phyloP scores from a whole-genome alignment of 1,140 invertebrate species.

The Cephus cinctus region DNA sequence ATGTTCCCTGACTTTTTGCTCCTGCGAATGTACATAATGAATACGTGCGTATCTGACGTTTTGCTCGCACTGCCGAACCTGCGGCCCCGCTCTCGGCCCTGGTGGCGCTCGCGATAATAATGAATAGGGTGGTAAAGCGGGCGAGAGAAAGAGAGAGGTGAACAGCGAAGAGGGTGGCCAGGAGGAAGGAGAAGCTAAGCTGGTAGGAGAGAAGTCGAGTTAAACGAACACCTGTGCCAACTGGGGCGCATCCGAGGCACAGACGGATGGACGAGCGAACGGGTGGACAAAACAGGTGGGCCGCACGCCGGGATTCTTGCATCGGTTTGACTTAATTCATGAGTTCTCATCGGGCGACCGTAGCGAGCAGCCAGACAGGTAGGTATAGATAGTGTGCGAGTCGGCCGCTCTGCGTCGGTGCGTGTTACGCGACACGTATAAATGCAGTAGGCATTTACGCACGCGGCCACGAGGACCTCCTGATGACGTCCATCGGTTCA shows the following conservation, averaged over 20 bases:
- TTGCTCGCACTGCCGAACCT: too few relatives aligned
- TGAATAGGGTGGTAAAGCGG: slow-evolving; percentile 20
- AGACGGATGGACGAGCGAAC: slow-evolving; percentile 25
- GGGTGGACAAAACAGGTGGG: slow-evolving; percentile 46
- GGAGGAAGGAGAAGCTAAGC: too few relatives aligned
- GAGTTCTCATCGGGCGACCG: slow-evolving; percentile 16
- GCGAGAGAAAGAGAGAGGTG: slow-evolving; percentile 6
- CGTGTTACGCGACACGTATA: too few relatives aligned
- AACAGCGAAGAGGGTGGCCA: slow-evolving; percentile 9
- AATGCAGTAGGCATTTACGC: too few relatives aligned
- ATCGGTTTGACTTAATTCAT: slow-evolving; percentile 27
- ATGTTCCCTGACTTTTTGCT: too few relatives aligned
- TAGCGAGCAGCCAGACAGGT: too few relatives aligned
- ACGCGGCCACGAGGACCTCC: too few relatives aligned
- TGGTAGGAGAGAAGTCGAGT: slow-evolving; percentile 19
- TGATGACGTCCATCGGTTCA: too few relatives aligned
- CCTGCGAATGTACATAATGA: too few relatives aligned
- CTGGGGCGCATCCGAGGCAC: slow-evolving; percentile 40
- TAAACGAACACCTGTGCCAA: slow-evolving; percentile 43
- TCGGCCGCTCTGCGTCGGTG: background rate
- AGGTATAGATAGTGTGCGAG: background rate
- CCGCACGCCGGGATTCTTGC: slow-evolving; percentile 32
- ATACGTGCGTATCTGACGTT: too few relatives aligned
- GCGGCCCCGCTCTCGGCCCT: slow-evolving; percentile 12
- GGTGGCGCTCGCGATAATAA: slow-evolving; percentile 26